phyloP scores from a whole-genome alignment of 2,113 vertebrate genomes.

The Gracilinanus agilis region DNA sequence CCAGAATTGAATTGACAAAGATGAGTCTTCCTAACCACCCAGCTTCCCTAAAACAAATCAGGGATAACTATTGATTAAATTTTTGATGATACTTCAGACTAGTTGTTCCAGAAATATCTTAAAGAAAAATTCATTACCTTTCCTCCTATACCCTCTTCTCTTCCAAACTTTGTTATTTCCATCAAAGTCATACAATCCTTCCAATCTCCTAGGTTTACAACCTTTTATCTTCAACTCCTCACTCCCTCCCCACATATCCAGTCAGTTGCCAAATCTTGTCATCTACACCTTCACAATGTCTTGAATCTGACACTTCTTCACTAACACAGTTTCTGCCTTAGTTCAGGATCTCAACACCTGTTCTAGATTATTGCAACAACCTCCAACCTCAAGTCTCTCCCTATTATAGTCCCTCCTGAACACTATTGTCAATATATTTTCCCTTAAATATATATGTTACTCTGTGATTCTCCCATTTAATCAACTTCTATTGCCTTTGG shows the following conservation, averaged over 20 bases:
- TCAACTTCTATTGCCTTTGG: neutral
- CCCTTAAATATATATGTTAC: neutral
- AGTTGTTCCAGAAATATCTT: neutral
- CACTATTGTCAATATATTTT: neutral
- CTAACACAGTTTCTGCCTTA: neutral
- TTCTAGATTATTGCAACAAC: neutral
- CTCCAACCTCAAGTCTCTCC: neutral
- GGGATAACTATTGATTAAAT: neutral
- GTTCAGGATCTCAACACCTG: neutral
- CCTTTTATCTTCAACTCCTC: neutral
- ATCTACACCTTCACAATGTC: neutral
- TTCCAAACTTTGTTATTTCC: neutral
- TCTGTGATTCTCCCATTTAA: neutral
- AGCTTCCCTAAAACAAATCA: neutral
- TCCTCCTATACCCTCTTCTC: neutral
- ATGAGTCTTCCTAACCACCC: neutral
- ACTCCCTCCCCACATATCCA: neutral
- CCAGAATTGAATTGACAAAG: neutral
- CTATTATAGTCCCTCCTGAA: neutral
- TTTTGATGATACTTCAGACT: neutral
- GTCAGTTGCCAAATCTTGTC: neutral
- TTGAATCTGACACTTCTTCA: neutral
- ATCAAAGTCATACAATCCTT: neutral
- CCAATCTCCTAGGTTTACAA: neutral
- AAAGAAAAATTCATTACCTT: neutral